A percentile compares a stretch with the other conserved stretches of the same genome.
Conservation (phyloP, 1,140 invertebrate genomes). For the Vanessa atalanta region DNA sequence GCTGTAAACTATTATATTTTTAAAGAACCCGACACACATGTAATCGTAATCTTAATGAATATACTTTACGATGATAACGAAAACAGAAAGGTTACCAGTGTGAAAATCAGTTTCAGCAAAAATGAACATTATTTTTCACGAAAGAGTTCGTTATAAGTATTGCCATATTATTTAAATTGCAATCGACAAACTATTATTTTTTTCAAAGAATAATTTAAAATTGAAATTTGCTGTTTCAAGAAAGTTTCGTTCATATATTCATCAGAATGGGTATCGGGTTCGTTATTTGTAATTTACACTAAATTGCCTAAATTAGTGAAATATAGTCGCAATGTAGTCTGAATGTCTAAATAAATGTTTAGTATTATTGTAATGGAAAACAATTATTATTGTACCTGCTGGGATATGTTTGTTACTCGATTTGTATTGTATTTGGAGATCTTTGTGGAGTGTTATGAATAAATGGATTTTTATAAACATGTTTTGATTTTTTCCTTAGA, state of each 20-base stretch:
- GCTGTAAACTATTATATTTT: neutral
- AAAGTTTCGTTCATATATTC: too few species aligned
- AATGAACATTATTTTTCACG: too few species aligned
- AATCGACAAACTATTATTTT: too few species aligned
- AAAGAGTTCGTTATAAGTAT: too few species aligned
- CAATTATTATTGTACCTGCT: constrained; percentile 64
- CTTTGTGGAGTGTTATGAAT: constrained; percentile 69
- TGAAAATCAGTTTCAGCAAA: too few species aligned
- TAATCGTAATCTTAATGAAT: too few species aligned
- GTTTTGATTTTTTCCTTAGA: constrained; percentile 26
- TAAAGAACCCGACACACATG: neutral
- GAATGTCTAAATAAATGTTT: constrained; percentile 32
- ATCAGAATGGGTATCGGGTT: neutral
- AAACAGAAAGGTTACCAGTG: neutral
- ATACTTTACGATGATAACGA: too few species aligned
- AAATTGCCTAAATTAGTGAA: constrained; percentile 24
- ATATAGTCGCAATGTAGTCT: constrained; percentile 33
- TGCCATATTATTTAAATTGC: too few species aligned
- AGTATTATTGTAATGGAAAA: constrained; percentile 31
- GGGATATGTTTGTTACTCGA: constrained; percentile 59
- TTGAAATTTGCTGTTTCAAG: neutral
- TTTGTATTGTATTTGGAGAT: constrained; percentile 67
- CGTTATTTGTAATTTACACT: constrained; percentile 1
- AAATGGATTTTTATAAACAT: constrained; percentile 69
- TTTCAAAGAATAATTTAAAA: neutral